These are phyloP conservation scores for Drosophila leonis DNA, from an alignment of 2,888 invertebrate genomes.

Conservation along the genomic window DNA sequence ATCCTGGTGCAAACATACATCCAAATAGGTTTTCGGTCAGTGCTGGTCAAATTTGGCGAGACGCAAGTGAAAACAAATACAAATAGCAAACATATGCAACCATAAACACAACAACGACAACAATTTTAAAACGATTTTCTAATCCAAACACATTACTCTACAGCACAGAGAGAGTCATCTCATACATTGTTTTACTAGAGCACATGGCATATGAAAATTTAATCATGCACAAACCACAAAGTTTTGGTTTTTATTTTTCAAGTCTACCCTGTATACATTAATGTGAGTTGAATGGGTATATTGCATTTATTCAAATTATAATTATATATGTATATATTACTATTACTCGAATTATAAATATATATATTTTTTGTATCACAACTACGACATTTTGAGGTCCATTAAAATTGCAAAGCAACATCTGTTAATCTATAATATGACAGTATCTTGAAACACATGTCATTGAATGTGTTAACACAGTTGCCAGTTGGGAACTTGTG, in stretches of 20 bases:
- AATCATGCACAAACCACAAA: constrained; percentile 55
- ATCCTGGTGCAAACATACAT: constrained; percentile 36
- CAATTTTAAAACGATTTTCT: constrained; percentile 75
- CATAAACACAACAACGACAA: constrained; percentile 45
- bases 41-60: constrained; percentile 51
- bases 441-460: not conserved
- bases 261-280: not conserved
- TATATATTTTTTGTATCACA: not conserved
- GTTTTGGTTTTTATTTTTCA: constrained; percentile 13
- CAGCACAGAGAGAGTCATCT: constrained; percentile 20
- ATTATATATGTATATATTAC: not conserved
- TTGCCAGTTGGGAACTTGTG: not conserved
- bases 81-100: constrained; percentile 43
- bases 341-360: not conserved
- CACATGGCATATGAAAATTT: constrained; percentile 39
- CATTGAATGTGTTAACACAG: not conserved
- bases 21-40: constrained; percentile 48
- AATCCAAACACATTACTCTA: constrained; percentile 70
- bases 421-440: no score
- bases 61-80: constrained; percentile 56
- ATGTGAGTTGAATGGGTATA: not conserved
- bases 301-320: not conserved
- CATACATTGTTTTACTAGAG: constrained; percentile 18
- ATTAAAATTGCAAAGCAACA: not conserved
- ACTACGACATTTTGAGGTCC: not conserved